Conservation (phyloP, 2,113 vertebrate genomes). For the Tragelaphus scriptus region DNA sequence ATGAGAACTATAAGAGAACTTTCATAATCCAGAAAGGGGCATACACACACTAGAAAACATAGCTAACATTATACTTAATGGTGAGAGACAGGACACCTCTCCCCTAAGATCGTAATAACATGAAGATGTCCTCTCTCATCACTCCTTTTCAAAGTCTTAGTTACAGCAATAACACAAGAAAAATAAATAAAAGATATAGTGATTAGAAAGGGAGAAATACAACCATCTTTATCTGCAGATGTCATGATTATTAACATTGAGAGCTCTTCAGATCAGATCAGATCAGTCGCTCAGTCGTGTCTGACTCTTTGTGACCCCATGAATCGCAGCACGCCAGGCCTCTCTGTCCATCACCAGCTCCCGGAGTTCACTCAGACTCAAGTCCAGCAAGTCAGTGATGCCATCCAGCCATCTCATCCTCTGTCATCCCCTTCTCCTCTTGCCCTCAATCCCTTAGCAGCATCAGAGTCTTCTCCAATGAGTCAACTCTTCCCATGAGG, state of each 20-base stretch:
- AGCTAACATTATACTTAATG: background rate
- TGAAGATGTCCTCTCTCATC: background rate
- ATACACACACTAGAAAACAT: background rate
- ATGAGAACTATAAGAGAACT: background rate
- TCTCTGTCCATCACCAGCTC: no score
- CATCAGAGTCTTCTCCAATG: no score
- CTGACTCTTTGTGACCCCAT: no score
- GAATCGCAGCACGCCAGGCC: no score
- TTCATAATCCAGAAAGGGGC: background rate
- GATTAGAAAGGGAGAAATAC: background rate
- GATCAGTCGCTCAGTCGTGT: no score
- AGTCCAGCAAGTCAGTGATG: no score
- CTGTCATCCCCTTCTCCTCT: no score
- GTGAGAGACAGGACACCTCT: background rate
- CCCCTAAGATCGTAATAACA: background rate
- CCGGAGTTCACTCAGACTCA: no score
- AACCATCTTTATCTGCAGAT: background rate
- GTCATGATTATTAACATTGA: background rate
- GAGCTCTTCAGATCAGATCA: background rate
- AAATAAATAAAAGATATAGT: slow-evolving; percentile 1
- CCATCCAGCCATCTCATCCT: no score
- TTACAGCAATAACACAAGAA: slow-evolving; percentile 49
- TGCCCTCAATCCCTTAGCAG: no score
- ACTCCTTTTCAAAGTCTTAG: background rate
- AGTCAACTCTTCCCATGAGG: no score